phyloP scores from a whole-genome alignment of 2,888 invertebrate species.

The Deroplatys truncata region DNA sequence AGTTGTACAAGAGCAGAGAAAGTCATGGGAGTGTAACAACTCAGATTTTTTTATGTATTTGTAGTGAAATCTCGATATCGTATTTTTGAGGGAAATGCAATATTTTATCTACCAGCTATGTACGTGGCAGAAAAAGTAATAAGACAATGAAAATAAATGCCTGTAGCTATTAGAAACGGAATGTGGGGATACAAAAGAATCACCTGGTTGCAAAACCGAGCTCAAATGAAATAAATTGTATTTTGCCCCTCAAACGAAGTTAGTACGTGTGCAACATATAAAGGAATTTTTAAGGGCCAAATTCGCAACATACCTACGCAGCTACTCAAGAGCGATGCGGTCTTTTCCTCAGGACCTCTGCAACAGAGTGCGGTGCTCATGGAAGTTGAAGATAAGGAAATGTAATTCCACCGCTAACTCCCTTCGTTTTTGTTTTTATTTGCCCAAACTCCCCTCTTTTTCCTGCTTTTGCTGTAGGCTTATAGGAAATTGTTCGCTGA shows the following conservation, averaged over 20 bases:
- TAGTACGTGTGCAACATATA: not conserved
- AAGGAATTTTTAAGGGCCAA: not conserved
- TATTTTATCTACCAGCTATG: too few relatives aligned
- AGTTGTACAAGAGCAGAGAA: too few relatives aligned
- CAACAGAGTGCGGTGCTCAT: not conserved
- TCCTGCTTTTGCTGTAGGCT: not conserved
- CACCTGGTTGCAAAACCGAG: not conserved
- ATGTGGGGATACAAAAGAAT: too few relatives aligned
- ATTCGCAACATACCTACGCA: too few relatives aligned
- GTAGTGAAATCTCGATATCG: too few relatives aligned
- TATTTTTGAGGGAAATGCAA: too few relatives aligned
- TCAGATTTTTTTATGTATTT: too few relatives aligned
- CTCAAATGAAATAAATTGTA: not conserved
- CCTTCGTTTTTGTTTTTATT: not conserved
- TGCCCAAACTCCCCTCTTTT: not conserved
- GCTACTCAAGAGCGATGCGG: not conserved
- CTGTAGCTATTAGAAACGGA: too few relatives aligned
- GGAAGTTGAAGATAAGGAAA: not conserved
- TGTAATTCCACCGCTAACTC: not conserved
- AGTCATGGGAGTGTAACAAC: too few relatives aligned
- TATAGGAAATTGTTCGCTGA: not conserved
- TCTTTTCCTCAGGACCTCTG: too few relatives aligned
- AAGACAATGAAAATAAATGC: too few relatives aligned
- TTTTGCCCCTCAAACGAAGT: not conserved
- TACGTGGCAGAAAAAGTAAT: too few relatives aligned